phyloP scores from a whole-genome alignment of 2,113 vertebrate species.

The Bubo blakistoni region DNA sequence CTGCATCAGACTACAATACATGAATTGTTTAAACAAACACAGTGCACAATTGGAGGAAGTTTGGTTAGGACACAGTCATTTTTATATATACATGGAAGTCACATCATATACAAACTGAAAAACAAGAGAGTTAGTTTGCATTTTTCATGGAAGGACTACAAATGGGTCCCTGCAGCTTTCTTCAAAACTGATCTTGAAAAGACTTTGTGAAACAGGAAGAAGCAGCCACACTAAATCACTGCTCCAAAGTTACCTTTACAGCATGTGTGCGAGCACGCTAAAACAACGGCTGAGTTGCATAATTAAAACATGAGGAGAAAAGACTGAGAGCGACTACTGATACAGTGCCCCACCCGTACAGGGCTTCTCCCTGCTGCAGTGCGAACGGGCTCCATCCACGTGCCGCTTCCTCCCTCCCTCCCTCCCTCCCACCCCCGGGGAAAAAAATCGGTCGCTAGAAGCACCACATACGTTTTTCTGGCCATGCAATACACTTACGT shows the following conservation, averaged over 20 bases:
- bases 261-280: background rate
- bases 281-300: background rate
- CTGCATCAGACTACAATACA: conserved; percentile 71
- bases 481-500: background rate
- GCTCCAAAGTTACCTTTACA: background rate
- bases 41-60: conserved; percentile 88
- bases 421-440: background rate
- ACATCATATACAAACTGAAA: conserved; percentile 70
- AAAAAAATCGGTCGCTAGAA: background rate
- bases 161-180: conserved; percentile 52
- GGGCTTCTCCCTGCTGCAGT: background rate
- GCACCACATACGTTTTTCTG: background rate
- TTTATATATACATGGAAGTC: conserved; percentile 79
- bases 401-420: background rate
- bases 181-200: conserved; percentile 15
- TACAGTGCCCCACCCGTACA: background rate
- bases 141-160: conserved; percentile 64
- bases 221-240: conserved; percentile 21
- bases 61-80: conserved; percentile 74
- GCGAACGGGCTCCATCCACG: background rate
- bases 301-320: background rate
- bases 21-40: conserved; percentile 77
- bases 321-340: background rate
- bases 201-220: background rate
- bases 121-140: conserved; percentile 35